Conservation (phyloP, 2,113 vertebrate species). For the Rhizomys pruinosus region DNA sequence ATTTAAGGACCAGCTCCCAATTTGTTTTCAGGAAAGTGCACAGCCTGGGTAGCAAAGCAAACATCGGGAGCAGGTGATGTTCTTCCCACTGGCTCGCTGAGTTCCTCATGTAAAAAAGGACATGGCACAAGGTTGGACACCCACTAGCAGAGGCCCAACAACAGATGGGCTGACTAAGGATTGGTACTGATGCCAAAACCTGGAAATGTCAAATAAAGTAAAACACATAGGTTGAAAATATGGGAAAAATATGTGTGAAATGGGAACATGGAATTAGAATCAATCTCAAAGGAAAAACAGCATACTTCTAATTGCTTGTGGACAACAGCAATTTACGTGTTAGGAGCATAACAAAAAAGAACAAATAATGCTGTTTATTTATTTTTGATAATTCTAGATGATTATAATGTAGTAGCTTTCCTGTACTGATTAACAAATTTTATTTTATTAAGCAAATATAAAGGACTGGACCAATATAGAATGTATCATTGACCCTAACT, state of each 20-base stretch:
- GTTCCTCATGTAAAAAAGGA: slow-evolving; percentile 55
- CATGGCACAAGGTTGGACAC: slow-evolving; percentile 73
- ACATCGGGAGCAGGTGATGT: slow-evolving; percentile 7
- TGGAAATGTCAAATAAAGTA: slow-evolving; percentile 78
- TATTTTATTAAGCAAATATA: neutral
- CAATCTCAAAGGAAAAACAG: neutral
- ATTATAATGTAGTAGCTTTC: neutral
- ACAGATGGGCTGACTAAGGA: slow-evolving; percentile 78
- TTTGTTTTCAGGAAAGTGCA: slow-evolving; percentile 59
- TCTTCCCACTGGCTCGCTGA: slow-evolving; percentile 14
- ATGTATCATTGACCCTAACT: neutral
- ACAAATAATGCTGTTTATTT: neutral
- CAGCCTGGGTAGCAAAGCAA: slow-evolving; percentile 44
- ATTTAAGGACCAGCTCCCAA: neutral
- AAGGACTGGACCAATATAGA: neutral
- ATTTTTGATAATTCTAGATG: slow-evolving; percentile 18
- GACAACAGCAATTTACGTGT: neutral
- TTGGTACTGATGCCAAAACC: slow-evolving; percentile 67
- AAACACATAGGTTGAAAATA: slow-evolving; percentile 58
- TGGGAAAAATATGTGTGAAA: slow-evolving; percentile 41
- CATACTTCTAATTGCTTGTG: neutral
- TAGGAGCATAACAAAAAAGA: neutral
- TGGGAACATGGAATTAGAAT: slow-evolving; percentile 48
- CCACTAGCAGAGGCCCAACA: slow-evolving; percentile 72
- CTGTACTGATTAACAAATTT: neutral